Conservation (phyloP, 1,140 invertebrate species). For the Cyphomyrmex costatus region DNA sequence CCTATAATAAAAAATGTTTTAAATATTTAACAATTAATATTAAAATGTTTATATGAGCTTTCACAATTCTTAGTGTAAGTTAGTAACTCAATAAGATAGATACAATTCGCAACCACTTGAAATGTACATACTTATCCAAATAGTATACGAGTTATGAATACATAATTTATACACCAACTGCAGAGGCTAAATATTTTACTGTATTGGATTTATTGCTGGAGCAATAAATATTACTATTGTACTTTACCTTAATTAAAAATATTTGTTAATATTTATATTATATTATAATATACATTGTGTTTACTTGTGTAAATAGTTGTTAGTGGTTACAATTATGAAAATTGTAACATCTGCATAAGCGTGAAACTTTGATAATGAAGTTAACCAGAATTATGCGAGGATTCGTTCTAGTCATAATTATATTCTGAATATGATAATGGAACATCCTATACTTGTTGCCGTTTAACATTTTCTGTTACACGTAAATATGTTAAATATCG, state of each 20-base stretch:
- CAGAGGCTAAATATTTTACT: too few relatives aligned
- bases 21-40: too few relatives aligned
- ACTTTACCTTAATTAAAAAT: not conserved
- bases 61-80: too few relatives aligned
- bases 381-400: conserved; percentile 41
- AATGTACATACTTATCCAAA: too few relatives aligned
- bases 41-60: not conserved
- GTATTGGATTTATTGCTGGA: too few relatives aligned
- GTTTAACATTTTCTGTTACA: conserved; percentile 23
- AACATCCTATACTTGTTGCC: not conserved
- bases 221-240: too few relatives aligned
- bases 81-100: too few relatives aligned
- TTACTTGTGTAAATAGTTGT: conserved; percentile 15
- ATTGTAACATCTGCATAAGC: conserved; percentile 49
- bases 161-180: too few relatives aligned
- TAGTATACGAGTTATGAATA: too few relatives aligned
- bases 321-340: conserved; percentile 52
- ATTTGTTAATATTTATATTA: conserved; percentile 28
- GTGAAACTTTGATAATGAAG: conserved; percentile 64
- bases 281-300: not conserved
- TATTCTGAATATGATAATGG: not conserved
- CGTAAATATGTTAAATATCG: not conserved
- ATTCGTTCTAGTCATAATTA: conserved; percentile 2
- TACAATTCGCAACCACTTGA: too few relatives aligned
- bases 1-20: too few relatives aligned